Percentiles rank a stretch among this genome's conserved stretches.
Conservation (phyloP, 2,888 invertebrate species). For the Cyclophora albipunctata region DNA sequence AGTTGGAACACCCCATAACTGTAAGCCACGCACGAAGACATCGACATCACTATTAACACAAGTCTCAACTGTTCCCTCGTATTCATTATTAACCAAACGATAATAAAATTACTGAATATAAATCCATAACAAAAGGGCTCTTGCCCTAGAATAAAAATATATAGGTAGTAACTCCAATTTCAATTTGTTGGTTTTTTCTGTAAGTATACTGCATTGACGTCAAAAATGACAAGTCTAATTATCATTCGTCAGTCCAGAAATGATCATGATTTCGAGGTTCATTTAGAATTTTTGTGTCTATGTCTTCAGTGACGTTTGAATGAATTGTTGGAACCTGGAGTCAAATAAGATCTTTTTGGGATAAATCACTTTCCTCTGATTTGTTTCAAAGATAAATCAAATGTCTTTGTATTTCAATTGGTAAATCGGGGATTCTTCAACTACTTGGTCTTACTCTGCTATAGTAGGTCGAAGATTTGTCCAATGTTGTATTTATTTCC, state of each 20-base stretch:
- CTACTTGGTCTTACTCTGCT: too few species aligned
- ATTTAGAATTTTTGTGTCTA: neutral
- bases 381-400: too few species aligned
- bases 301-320: neutral
- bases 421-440: too few species aligned
- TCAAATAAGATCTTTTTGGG: neutral
- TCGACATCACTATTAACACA: conserved; percentile 40
- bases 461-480: too few species aligned
- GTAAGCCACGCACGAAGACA: conserved; percentile 46
- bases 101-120: conserved; percentile 2
- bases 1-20: conserved; percentile 42
- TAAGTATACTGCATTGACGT: too few species aligned
- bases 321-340: neutral
- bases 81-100: conserved; percentile 34
- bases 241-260: too few species aligned
- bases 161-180: conserved; percentile 1
- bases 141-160: conserved; percentile 5
- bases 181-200: too few species aligned
- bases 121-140: conserved; percentile 28
- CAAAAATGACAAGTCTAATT: too few species aligned
- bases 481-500: too few species aligned
- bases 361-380: neutral
- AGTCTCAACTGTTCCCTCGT: conserved; percentile 45
- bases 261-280: neutral
- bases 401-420: too few species aligned